Evolutionary conservation across 2,797 vertebrate species (phyloP).

Genomic region (Echiichthys vipera): DNA sequence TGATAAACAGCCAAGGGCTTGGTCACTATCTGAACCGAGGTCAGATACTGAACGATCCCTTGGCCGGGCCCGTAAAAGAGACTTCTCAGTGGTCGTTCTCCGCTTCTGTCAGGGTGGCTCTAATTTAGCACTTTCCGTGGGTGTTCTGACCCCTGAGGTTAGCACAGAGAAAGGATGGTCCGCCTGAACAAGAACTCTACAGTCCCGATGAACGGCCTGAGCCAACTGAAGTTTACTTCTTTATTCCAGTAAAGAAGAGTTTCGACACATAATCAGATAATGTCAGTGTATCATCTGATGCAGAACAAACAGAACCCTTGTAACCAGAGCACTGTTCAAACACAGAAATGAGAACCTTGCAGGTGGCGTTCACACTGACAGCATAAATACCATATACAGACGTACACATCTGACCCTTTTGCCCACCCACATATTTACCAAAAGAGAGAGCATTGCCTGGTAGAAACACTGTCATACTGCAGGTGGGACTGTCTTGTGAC

Average conservation of each 20-base stretch:
- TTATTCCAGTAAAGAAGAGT: constrained; percentile 4
- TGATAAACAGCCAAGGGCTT: constrained; percentile 42
- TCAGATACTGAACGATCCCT: constrained; percentile 49
- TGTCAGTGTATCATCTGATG: constrained; percentile 23
- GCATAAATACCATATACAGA: constrained; percentile 33
- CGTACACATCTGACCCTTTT: background rate
- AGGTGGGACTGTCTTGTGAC: constrained; percentile 50
- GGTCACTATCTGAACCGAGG: constrained; percentile 32
- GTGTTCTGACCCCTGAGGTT: constrained; percentile 65
- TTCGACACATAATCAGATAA: constrained; percentile 20
- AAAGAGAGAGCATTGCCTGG: constrained; percentile 12
- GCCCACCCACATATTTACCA: constrained; percentile 3
- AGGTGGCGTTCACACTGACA: constrained; percentile 34
- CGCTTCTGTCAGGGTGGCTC: constrained; percentile 29
- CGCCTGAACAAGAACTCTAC: constrained; percentile 59
- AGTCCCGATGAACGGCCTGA: constrained; percentile 30
- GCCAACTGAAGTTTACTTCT: background rate
- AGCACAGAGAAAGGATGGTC: constrained; percentile 33
- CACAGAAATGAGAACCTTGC: background rate
- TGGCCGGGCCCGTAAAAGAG: constrained; percentile 25
- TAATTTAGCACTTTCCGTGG: constrained; percentile 67
- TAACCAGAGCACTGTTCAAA: constrained; percentile 34
- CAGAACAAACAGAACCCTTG: constrained; percentile 42
- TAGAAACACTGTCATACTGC: background rate
- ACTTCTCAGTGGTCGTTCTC: constrained; percentile 22